Base-by-base conservation (phyloP, 2,113 vertebrate species). In the Varanus komodoensis region DNA sequence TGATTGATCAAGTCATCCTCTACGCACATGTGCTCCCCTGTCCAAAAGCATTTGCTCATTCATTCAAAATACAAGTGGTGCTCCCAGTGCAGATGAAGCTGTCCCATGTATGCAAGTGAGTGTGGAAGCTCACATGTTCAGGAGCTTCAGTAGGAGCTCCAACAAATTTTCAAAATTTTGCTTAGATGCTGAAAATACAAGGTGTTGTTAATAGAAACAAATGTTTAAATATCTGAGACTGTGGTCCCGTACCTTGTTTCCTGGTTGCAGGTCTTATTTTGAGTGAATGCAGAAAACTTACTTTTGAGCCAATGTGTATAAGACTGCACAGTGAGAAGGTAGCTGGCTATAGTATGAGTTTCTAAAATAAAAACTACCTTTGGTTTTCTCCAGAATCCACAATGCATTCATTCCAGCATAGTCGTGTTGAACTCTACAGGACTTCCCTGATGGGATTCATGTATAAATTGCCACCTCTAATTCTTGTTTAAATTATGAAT, bases 131-230 rank as follows among this genome's bases (percentile, higher is more conserved):
- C 6, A 69, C 48, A 88, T 25, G 9, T 27, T 11, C 32, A 44
- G 52, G 19, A 75, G 4, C 23, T 19, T 19, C 23, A n/a, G 23
- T 21, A 52, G 38, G 8, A 64, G 61, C 61, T 64, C 61, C 61
- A 64, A 6, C 52, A 48, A 21, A 64, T 86, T 84, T 17, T 27
- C 57, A 50, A n/a, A 38, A 29, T 38, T 3, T 21, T 82, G 25
- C 8, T 87, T 68, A 92, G 64, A 91, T 19, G 57, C 25, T 85
- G 88, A n/a, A 74, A 86, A 73, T 48, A 27, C 38, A 86, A 50
- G 44, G 57, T 12, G 9, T 88, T 67, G 84, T 67, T 15, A 92
- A 32, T 68, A 83, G 52, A 50, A 15, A 71, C 21, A 44, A 57
- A 85, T 67, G 74, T 27, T 78, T n/a, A 38, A 34, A 3, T 83